Evolutionary conservation across 1,140 invertebrate genomes (phyloP).

Genomic region (Hylaeus anthracinus): DNA sequence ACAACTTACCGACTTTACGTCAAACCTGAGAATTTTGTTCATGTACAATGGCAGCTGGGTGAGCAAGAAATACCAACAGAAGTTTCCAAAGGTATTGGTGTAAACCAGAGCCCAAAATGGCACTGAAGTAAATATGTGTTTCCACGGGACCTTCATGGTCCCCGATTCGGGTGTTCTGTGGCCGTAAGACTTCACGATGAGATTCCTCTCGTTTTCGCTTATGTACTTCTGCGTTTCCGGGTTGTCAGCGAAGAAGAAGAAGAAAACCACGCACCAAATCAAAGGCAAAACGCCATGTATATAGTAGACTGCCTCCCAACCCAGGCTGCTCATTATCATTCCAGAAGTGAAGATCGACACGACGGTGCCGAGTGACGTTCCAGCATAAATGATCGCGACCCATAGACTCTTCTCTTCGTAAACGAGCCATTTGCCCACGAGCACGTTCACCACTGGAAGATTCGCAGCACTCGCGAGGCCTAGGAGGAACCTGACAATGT

Average conservation of each 20-base stretch:
- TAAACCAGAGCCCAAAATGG: slow-evolving; percentile 87
- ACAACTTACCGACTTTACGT: slow-evolving; percentile 87
- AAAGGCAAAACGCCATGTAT: slow-evolving; percentile 87
- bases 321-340: slow-evolving; percentile 83
- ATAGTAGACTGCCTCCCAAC: slow-evolving; percentile 91
- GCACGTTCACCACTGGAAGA: slow-evolving; percentile 75
- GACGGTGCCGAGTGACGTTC: slow-evolving; percentile 89
- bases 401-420: slow-evolving; percentile 78
- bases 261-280: slow-evolving; percentile 87
- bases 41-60: slow-evolving; percentile 96
- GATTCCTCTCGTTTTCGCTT: slow-evolving; percentile 84
- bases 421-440: slow-evolving; percentile 77
- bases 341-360: slow-evolving; percentile 88
- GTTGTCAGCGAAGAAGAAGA: slow-evolving; percentile 84
- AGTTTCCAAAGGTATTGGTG: slow-evolving; percentile 90
- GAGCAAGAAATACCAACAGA: slow-evolving; percentile 96
- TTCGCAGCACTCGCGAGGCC: slow-evolving; percentile 82
- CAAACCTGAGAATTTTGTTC: slow-evolving; percentile 93
- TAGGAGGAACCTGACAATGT: slow-evolving; percentile 81
- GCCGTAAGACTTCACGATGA: slow-evolving; percentile 83
- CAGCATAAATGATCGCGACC: slow-evolving; percentile 85
- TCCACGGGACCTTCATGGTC: slow-evolving; percentile 84
- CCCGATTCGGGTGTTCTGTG: slow-evolving; percentile 74
- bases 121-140: slow-evolving; percentile 86
- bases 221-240: slow-evolving; percentile 90